Evolutionary conservation across 2,113 vertebrate species (phyloP), one percentile per base, ranked within the genome.

Genomic region (Nothobranchius furzeri): DNA sequence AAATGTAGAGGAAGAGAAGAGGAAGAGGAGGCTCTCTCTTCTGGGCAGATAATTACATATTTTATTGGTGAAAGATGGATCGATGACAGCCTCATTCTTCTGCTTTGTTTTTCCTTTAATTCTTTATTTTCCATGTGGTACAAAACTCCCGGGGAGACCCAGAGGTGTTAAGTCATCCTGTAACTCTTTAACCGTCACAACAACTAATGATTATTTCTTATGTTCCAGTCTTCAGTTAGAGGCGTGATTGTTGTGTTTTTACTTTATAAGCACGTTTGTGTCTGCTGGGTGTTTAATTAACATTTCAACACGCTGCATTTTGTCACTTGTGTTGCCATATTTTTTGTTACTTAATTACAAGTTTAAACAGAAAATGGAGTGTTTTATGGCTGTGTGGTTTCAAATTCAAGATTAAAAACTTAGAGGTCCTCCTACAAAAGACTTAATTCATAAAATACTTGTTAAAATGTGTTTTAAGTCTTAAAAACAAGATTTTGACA

Each of bases 41-140:
- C 78, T 65, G 51, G 62, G 63, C 65, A 56, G 55, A 76, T 83
- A 81, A 86, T 83, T 81, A 78, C 75, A 83, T 83, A 83, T 76
- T 75, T 80, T 30, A 56, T 54, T 3, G 58, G 73, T 64, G 74
- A 79, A 70, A 24, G 55, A 60, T 54, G 69, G 64, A 61, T 11
- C 12, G 79, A 70, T 80, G 76, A 80, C 73, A 64, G 37, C 47
- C 35, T 58, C 43, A 45, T 60, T 58, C 15, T 55, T 79, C 48
- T 73, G 64, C 54, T 72, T 65, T 73, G 43, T 45, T 77, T 75
- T 75, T 58, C 35, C 46, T 61, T 14, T 36, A 42, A 69, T 79
- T 66, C 51, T 76, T 64, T 48, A 53, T 48, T 68, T 51, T 70
- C 25, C 51, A 43, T 60, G 58, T 37, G 43, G 17, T 58, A 58